Evolutionary conservation across 1,140 invertebrate genomes (phyloP).

Genomic region (Elysia chlorotica): DNA sequence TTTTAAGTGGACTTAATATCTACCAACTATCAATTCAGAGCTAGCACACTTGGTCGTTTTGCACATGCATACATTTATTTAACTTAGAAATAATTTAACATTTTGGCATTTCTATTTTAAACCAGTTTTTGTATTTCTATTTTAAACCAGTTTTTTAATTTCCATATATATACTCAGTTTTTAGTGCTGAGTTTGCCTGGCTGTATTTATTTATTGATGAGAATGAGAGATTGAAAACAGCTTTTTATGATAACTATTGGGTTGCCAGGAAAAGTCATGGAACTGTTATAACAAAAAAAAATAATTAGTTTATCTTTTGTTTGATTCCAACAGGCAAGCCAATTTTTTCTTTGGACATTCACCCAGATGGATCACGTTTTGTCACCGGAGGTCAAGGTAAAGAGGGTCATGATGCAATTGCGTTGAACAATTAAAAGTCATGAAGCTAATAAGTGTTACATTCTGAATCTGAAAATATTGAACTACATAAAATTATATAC

Average conservation of each 20-base stretch:
- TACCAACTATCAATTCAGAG: no score
- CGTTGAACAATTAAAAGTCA: neutral
- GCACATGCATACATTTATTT: no score
- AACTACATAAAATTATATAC: neutral
- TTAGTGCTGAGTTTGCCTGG: neutral
- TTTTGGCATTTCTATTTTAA: no score
- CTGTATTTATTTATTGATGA: neutral
- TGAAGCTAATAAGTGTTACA: neutral
- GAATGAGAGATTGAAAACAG: neutral
- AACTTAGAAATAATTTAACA: no score
- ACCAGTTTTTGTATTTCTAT: neutral
- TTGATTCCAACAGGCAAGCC: constrained; percentile 81
- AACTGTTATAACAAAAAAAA: neutral
- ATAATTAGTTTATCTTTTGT: constrained; percentile 24
- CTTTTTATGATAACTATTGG: neutral
- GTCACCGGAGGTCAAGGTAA: constrained; percentile 90
- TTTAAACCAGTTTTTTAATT: neutral
- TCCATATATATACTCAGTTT: neutral
- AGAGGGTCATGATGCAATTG: constrained; percentile 5
- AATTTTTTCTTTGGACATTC: constrained; percentile 96
- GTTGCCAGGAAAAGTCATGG: neutral
- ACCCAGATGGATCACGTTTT: constrained; percentile 80
- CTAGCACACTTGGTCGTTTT: no score
- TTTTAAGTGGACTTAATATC: no score
- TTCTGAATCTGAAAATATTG: neutral